phyloP scores from a whole-genome alignment of 53 echinoderm and acorn worm species.

The Holothuria scabra region DNA sequence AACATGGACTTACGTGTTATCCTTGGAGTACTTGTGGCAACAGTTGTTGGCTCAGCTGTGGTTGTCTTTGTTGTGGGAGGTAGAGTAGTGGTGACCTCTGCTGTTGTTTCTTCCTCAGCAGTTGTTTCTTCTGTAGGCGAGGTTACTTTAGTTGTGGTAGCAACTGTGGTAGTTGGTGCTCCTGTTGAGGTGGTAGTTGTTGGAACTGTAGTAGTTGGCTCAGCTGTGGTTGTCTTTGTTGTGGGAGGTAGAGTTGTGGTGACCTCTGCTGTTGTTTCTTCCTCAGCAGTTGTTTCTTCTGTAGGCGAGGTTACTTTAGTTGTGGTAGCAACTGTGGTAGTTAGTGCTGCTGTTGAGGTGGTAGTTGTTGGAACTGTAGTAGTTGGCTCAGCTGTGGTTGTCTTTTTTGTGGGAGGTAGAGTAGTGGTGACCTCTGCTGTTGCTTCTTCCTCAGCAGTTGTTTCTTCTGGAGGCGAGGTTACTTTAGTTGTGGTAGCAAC shows the following conservation, averaged over 20 bases:
- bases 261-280: background rate
- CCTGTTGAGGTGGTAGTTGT: background rate
- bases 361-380: background rate
- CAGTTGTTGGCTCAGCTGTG: background rate
- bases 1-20: conserved; percentile 6
- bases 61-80: background rate
- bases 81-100: background rate
- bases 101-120: background rate
- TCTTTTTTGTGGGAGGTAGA: background rate
- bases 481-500: no score
- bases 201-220: background rate
- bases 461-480: background rate
- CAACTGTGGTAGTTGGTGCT: background rate
- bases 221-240: no score
- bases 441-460: background rate
- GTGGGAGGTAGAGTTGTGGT: background rate
- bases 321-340: background rate
- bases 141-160: background rate
- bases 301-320: background rate
- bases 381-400: background rate
- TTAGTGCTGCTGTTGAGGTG: background rate
- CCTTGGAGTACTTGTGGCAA: background rate
- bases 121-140: background rate
- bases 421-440: background rate
- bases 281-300: background rate